Percentiles rank a stretch among this genome's conserved stretches.
These are phyloP conservation scores for Oostethus manadensis DNA, from an alignment of 2,113 vertebrate genomes.

Conservation along the genomic window DNA sequence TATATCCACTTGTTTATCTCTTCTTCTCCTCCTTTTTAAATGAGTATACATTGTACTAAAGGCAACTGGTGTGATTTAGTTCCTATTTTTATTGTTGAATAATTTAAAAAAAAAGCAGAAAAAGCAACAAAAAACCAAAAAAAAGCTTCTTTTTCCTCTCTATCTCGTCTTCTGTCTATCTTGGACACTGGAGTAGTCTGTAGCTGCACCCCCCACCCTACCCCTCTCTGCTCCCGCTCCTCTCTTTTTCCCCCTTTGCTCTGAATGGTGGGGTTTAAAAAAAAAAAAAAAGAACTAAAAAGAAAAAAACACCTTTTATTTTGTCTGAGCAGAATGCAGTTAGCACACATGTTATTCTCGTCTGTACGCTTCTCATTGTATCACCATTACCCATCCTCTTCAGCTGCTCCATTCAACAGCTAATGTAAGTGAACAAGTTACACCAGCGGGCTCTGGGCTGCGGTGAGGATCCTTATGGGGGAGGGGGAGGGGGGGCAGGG, in stretches of 20 bases:
- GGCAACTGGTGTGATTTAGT: constrained; percentile 83
- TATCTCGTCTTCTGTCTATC: constrained; percentile 70
- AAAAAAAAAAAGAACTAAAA: constrained; percentile 10
- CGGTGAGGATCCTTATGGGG: constrained; percentile 36
- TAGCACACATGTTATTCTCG: constrained; percentile 78
- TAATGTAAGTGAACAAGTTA: constrained; percentile 79
- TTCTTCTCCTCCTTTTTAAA: constrained; percentile 78
- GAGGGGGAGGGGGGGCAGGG: constrained; percentile 5
- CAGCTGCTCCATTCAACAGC: constrained; percentile 80
- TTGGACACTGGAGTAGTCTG: constrained; percentile 80
- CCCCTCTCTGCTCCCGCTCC: background rate
- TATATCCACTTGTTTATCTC: constrained; percentile 69
- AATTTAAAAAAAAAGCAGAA: constrained; percentile 65
- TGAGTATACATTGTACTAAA: constrained; percentile 84
- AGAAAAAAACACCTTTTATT: constrained; percentile 43
- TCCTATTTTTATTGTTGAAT: constrained; percentile 78
- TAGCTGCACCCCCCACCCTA: constrained; percentile 49
- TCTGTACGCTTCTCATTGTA: constrained; percentile 80
- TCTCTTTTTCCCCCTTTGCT: constrained; percentile 50
- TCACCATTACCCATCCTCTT: constrained; percentile 77
- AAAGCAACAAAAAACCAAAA: constrained; percentile 49
- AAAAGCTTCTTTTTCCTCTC: constrained; percentile 67
- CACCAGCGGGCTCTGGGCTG: constrained; percentile 66
- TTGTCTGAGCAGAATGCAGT: constrained; percentile 76
- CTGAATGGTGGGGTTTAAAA: constrained; percentile 68